A percentile compares a stretch with the other conserved stretches of the same genome.
phyloP scores from a whole-genome alignment of 2,888 invertebrate genomes.

The Lacanobia wlatinum region DNA sequence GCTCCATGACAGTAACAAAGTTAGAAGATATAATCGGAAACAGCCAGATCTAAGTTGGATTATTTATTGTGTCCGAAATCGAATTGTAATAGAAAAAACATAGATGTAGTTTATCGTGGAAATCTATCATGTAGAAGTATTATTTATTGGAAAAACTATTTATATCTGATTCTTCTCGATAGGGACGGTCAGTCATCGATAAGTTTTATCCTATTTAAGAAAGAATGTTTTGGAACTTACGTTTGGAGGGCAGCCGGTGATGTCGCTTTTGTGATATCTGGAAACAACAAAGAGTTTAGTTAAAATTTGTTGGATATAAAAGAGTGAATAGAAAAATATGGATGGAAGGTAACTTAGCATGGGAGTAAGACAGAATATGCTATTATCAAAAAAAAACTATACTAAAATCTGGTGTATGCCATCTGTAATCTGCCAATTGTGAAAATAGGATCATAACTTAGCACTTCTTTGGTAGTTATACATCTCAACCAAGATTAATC shows the following conservation, averaged over 20 bases:
- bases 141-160: conserved; percentile 48
- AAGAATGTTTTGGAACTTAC: conserved; percentile 32
- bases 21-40: conserved; percentile 32
- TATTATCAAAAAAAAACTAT: too few species aligned
- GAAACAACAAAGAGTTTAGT: conserved; percentile 1
- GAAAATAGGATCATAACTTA: too few species aligned
- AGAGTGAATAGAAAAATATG: too few species aligned
- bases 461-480: too few species aligned
- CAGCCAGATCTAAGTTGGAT: conserved; percentile 19
- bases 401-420: too few species aligned
- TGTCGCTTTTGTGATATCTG: conserved; percentile 32
- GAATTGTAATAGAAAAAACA: conserved; percentile 4
- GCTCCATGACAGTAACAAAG: conserved; percentile 1
- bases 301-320: not conserved
- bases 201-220: conserved; percentile 20
- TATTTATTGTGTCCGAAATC: conserved; percentile 38
- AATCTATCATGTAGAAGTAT: conserved; percentile 5
- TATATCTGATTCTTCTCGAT: not conserved
- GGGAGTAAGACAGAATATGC: too few species aligned
- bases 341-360: too few species aligned
- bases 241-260: conserved; percentile 33
- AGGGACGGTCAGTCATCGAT: not conserved
- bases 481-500: too few species aligned
- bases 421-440: too few species aligned
- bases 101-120: not conserved